Evolutionary conservation across 2,113 vertebrate species (phyloP).

Genomic region (Fulica atra): DNA sequence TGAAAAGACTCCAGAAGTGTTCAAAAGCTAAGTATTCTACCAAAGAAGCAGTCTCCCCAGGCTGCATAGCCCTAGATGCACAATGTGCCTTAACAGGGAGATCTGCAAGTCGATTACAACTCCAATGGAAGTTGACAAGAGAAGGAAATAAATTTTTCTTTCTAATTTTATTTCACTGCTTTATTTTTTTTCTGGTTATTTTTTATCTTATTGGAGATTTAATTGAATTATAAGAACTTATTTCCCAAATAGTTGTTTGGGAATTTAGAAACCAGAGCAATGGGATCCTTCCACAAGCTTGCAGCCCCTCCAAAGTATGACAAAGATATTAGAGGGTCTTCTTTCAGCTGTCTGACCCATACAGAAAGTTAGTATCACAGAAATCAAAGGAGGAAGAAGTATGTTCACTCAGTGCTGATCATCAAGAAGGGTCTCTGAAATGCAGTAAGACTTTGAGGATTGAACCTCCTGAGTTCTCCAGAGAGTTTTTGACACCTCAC

Average conservation of each 20-base stretch:
- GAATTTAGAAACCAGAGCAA: neutral
- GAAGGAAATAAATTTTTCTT: neutral
- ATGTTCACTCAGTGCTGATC: neutral
- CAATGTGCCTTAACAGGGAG: neutral
- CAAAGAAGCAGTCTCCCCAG: neutral
- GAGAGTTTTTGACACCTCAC: neutral
- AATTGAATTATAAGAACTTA: neutral
- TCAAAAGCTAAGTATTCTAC: neutral
- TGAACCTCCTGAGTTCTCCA: rapidly evolving
- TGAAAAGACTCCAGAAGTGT: neutral
- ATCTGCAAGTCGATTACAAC: neutral
- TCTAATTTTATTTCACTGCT: neutral
- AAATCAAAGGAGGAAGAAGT: neutral
- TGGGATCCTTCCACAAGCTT: neutral
- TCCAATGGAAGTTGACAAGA: neutral
- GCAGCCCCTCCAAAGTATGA: neutral
- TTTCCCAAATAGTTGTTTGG: neutral
- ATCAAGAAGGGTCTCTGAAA: neutral
- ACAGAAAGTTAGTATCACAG: neutral
- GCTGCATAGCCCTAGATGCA: neutral
- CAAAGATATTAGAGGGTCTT: neutral
- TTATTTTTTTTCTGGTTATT: neutral
- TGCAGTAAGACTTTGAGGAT: neutral
- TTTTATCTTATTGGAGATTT: neutral
- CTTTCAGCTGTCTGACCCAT: neutral